Evolutionary conservation across 2,888 invertebrate genomes (phyloP).

Genomic region (Cosmia pyralina): DNA sequence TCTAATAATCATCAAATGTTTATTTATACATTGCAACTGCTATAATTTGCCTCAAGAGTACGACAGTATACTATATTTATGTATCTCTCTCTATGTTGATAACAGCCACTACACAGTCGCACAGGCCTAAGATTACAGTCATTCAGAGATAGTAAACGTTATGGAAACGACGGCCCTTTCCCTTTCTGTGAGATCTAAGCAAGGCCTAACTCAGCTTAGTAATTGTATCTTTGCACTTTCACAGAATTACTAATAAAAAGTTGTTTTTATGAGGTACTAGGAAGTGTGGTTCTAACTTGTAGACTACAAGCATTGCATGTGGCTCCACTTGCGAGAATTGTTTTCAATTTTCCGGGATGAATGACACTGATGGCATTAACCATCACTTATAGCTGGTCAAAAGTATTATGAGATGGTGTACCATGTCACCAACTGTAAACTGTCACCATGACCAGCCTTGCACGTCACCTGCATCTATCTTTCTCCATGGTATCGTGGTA

Average conservation of each 20-base stretch:
- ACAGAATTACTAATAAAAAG: slow-evolving; percentile 9
- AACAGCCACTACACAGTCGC: neutral
- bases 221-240: slow-evolving; percentile 30
- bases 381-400: too few species aligned
- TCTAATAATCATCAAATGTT: neutral
- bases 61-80: neutral
- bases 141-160: slow-evolving; percentile 15
- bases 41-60: slow-evolving; percentile 11
- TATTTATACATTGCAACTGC: neutral
- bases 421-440: neutral
- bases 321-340: neutral
- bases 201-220: slow-evolving; percentile 15
- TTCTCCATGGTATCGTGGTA: neutral
- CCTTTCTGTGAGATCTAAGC: slow-evolving; percentile 21
- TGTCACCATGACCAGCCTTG: neutral
- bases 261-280: slow-evolving; percentile 13
- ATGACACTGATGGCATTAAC: neutral
- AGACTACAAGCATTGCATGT: neutral
- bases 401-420: neutral
- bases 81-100: slow-evolving; percentile 13
- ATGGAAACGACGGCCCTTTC: slow-evolving; percentile 10
- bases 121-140: slow-evolving; percentile 13
- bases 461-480: too few species aligned
- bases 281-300: neutral
- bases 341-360: neutral